These are phyloP conservation scores for Empis livida DNA, from an alignment of 2,888 invertebrate genomes.

Conservation along the genomic window DNA sequence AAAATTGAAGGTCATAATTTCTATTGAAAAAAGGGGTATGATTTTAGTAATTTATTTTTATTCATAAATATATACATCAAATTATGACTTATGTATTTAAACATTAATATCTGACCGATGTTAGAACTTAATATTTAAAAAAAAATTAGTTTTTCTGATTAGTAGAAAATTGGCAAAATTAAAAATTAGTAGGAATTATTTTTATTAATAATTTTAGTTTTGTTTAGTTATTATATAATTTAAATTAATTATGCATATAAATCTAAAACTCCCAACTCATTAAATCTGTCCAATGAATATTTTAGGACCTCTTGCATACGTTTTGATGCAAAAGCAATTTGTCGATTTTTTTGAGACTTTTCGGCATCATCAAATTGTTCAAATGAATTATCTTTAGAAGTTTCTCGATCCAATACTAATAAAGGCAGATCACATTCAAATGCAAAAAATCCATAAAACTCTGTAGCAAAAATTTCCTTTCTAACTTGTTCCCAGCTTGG, in stretches of 20 bases:
- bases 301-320: conserved; percentile 11
- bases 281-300: conserved; percentile 12
- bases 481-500: conserved; percentile 12
- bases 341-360: conserved; percentile 8
- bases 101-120: too few relatives aligned
- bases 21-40: too few relatives aligned
- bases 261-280: conserved; percentile 14
- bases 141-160: too few relatives aligned
- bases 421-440: conserved; percentile 14
- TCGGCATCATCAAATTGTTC: conserved; percentile 10
- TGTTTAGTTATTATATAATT: too few relatives aligned
- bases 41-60: too few relatives aligned
- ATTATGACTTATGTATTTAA: too few relatives aligned
- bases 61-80: too few relatives aligned
- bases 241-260: neutral
- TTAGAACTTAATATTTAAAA: too few relatives aligned
- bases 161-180: too few relatives aligned
- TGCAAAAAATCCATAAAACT: conserved; percentile 14
- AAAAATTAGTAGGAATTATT: too few relatives aligned
- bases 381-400: conserved; percentile 11
- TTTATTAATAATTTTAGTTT: too few relatives aligned
- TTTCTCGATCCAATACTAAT: conserved; percentile 11
- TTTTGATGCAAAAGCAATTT: conserved; percentile 12
- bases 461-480: conserved; percentile 12
- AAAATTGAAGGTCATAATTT: too few relatives aligned